Conservation (phyloP, 2,113 vertebrate species). For the Bubo blakistoni region DNA sequence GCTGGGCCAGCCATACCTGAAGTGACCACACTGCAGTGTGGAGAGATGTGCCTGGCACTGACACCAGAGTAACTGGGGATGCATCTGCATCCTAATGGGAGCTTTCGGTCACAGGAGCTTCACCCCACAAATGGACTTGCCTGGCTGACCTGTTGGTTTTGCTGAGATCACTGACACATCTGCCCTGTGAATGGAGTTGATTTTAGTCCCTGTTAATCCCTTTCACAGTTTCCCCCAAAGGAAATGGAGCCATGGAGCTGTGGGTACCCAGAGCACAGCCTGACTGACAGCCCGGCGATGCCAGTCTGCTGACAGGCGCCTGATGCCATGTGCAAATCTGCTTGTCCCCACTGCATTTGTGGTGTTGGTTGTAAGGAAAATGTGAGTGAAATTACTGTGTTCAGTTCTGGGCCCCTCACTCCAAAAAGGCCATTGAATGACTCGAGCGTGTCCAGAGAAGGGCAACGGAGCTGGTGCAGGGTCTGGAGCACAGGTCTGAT, state of each 20-base stretch:
- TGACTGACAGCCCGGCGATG: not conserved
- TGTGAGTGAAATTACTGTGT: too few species aligned
- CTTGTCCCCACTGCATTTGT: not conserved
- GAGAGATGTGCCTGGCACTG: not conserved
- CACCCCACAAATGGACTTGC: not conserved
- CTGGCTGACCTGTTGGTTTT: not conserved
- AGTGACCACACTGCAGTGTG: not conserved
- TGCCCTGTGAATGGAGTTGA: not conserved
- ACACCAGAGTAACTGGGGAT: not conserved
- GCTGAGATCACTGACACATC: not conserved
- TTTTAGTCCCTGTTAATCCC: not conserved
- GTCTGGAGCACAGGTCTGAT: too few species aligned
- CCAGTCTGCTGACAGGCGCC: not conserved
- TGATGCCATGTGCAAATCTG: not conserved
- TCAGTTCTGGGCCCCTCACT: too few species aligned
- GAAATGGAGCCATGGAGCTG: not conserved
- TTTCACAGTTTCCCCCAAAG: not conserved
- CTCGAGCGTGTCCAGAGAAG: too few species aligned
- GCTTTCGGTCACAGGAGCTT: not conserved
- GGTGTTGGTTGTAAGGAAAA: not conserved
- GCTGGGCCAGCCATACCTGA: not conserved
- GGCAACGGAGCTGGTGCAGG: too few species aligned
- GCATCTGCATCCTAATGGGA: rapidly evolving
- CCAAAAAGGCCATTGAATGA: too few species aligned
- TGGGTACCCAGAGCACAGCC: not conserved